Conservation (phyloP, 2,113 vertebrate genomes). For the Sander lucioperca region DNA sequence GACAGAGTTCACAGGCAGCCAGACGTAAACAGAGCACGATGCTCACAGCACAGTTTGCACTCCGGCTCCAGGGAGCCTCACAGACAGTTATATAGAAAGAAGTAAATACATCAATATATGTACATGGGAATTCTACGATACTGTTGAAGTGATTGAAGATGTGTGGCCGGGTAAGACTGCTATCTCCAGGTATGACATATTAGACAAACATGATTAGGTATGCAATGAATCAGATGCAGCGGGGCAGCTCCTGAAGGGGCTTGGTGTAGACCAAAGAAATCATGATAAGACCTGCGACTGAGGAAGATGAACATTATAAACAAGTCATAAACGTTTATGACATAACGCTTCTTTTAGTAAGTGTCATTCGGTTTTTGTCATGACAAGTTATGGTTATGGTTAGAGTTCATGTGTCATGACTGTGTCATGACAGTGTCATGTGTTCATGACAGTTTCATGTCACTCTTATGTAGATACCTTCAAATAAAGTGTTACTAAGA, state of each 20-base stretch:
- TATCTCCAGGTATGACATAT: background rate
- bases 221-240: background rate
- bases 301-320: too few relatives aligned
- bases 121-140: too few relatives aligned
- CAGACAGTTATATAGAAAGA: background rate
- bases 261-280: conserved; percentile 2
- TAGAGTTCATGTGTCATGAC: too few relatives aligned
- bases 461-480: too few relatives aligned
- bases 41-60: conserved; percentile 34
- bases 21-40: conserved; percentile 25
- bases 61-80: conserved; percentile 3
- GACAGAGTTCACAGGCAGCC: conserved; percentile 56
- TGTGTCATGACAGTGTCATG: too few relatives aligned
- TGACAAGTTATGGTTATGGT: too few relatives aligned
- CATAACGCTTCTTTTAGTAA: too few relatives aligned
- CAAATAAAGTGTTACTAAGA: too few relatives aligned
- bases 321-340: too few relatives aligned
- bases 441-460: too few relatives aligned
- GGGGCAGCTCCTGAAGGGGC: background rate
- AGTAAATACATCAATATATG: conserved; percentile 7
- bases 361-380: too few relatives aligned
- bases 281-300: background rate
- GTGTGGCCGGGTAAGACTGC: background rate
- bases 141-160: conserved; percentile 1
- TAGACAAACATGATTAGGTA: background rate